Base-by-base conservation (phyloP, 2,113 vertebrate genomes). In the Mirounga angustirostris region DNA sequence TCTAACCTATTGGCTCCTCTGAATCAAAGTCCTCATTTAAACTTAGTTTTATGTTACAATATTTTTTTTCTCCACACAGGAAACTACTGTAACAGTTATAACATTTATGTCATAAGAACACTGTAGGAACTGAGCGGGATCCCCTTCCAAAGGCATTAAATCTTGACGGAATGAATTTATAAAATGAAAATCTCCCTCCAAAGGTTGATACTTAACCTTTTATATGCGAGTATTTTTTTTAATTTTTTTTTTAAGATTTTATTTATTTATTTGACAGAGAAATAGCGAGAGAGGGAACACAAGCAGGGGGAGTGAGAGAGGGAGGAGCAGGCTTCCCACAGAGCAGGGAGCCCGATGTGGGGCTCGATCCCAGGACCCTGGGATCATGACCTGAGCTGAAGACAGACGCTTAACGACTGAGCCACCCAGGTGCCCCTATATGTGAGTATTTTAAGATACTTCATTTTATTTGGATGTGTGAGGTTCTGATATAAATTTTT, bases 91-190 rank as follows among this genome's bases (percentile, higher is more conserved):
- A 78, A 94, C 5, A 94, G 54, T 16, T 3, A 13, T 74, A 18
- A 87, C 56, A 67, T 84, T 81, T 84, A 69, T 78, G 50, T 58
- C 43, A 81, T 28, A 80, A 84, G 92, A 89, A 81, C 12, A 0
- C 28, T 63, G 26, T 84, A 59, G 28, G 90, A 93, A 61, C 67
- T 65, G 56, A 73, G 11, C 1, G 30, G 40, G 61, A 73, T 15
- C 11, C 14, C 61, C 50, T 82, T 94, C 81, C 33, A 91, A 95
- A 73, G 54, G 14, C 83, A 89, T 83, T 96, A 94, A 89, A 94
- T 84, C 30, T 94, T 73, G 83, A 88, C 83, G 61, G 59, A 83
- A 95, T 36, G n/a, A 80, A 93, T 46, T 63, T 93, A 86, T 59
- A 90, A 88, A 40, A 24, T 46, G 26, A 63, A 88, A 91, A 80